These are phyloP conservation scores for Calliopsis andreniformis DNA, from an alignment of 1,140 invertebrate species.

Conservation along the genomic window DNA sequence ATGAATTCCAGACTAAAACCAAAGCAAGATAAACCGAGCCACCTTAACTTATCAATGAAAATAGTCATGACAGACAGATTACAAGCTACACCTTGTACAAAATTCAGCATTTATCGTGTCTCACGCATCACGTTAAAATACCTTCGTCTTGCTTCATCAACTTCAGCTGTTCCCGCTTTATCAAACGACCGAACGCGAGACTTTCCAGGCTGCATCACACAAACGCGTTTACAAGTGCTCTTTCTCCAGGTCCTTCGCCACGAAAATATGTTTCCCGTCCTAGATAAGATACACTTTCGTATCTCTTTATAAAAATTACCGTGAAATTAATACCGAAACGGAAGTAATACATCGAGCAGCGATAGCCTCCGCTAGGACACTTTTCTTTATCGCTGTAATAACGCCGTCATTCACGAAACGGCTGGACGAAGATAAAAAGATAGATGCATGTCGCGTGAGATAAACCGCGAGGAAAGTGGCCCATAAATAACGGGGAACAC, in stretches of 20 bases:
- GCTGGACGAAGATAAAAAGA: constrained; percentile 1
- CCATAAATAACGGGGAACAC: constrained; percentile 1
- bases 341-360: not conserved
- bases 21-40: too few relatives aligned
- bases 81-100: too few relatives aligned
- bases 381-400: constrained; percentile 12
- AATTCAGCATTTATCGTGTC: too few relatives aligned
- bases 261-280: not conserved
- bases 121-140: not conserved
- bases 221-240: not conserved
- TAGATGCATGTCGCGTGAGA: not conserved
- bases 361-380: not conserved
- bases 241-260: not conserved
- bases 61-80: too few relatives aligned
- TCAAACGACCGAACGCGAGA: not conserved
- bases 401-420: constrained; percentile 9
- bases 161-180: not conserved
- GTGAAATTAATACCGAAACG: constrained; percentile 8
- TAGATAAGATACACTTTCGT: not conserved
- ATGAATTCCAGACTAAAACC: too few relatives aligned
- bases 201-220: not conserved
- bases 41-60: too few relatives aligned
- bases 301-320: not conserved
- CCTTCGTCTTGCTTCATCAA: not conserved
- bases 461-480: constrained; percentile 8